A percentile compares a stretch with the other conserved stretches of the same genome.
Conservation (phyloP, 2,888 invertebrate species). For the Drosophila glabriapex region DNA sequence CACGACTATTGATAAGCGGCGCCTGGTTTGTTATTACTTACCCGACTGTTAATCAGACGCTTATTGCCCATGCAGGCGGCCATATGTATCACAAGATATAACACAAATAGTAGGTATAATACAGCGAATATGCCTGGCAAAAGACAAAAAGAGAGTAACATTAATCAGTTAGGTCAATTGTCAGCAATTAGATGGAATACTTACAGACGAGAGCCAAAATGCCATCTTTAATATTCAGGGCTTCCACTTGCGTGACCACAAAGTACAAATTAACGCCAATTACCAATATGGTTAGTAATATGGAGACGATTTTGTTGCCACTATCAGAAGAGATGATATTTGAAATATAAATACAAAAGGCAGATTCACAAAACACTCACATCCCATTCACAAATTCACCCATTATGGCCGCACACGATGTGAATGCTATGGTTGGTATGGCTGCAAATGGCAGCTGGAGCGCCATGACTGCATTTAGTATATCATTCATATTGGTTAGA, state of each 20-base stretch:
- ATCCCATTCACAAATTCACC: constrained; percentile 93
- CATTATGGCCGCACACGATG: constrained; percentile 92
- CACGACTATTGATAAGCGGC: constrained; percentile 52
- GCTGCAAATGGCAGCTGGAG: constrained; percentile 95
- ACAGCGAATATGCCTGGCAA: constrained; percentile 87
- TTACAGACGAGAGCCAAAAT: constrained; percentile 86
- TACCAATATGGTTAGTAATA: constrained; percentile 89
- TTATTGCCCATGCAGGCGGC: constrained; percentile 89
- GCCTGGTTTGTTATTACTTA: constrained; percentile 77
- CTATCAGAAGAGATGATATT: constrained; percentile 86
- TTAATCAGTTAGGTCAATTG: constrained; percentile 3
- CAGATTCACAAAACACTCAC: constrained; percentile 86
- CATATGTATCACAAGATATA: constrained; percentile 91
- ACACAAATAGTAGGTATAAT: constrained; percentile 90
- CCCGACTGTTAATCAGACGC: constrained; percentile 86
- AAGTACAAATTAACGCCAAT: constrained; percentile 93
- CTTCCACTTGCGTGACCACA: constrained; percentile 88
- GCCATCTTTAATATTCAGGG: constrained; percentile 85
- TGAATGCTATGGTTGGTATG: constrained; percentile 94
- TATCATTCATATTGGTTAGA: constrained; percentile 93
- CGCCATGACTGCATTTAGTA: constrained; percentile 94
- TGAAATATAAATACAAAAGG: neutral
- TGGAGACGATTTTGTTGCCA: constrained; percentile 89
- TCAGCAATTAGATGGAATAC: constrained; percentile 24
- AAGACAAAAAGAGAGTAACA: constrained; percentile 15